phyloP scores from a whole-genome alignment of 1,140 invertebrate species.

The Drosophila micromelanica region DNA sequence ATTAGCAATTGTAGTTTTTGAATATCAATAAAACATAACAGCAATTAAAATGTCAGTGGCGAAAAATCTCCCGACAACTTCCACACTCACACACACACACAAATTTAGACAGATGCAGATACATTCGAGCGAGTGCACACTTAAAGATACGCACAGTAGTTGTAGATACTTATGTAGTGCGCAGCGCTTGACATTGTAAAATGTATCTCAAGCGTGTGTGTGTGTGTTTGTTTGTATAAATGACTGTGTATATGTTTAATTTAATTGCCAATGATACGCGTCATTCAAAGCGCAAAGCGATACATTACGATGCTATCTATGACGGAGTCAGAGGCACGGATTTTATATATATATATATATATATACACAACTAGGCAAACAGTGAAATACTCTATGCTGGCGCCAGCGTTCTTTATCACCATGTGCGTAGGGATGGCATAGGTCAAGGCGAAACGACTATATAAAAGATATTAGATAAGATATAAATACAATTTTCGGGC shows the following conservation, averaged over 20 bases:
- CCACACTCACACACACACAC: conserved; percentile 2
- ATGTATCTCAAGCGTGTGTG: conserved; percentile 14
- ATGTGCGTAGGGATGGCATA: not conserved
- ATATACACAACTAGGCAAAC: not conserved
- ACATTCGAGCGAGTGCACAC: conserved; percentile 10
- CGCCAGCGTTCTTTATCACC: not conserved
- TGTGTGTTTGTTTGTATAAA: conserved; percentile 39
- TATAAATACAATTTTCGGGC: not conserved
- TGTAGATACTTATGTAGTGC: conserved; percentile 30
- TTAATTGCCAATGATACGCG: conserved; percentile 82
- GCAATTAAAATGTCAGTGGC: conserved; percentile 81
- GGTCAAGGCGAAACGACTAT: not conserved
- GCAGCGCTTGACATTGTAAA: conserved; percentile 67
- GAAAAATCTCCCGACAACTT: conserved; percentile 61
- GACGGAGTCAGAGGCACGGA: conserved; percentile 42
- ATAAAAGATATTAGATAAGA: not conserved
- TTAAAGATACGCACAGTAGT: conserved; percentile 22
- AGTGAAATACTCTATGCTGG: conserved; percentile 4
- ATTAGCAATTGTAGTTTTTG: conserved; percentile 80
- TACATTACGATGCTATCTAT: conserved; percentile 69
- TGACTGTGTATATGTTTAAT: conserved; percentile 69
- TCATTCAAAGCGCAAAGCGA: conserved; percentile 74
- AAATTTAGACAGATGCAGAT: conserved; percentile 19
- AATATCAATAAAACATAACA: conserved; percentile 82
- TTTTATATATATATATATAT: conserved; percentile 16